A percentile compares a stretch with the other conserved stretches of the same genome.
These are phyloP conservation scores for Alligator sinensis DNA, from an alignment of 2,113 vertebrate species.

Conservation along the genomic window DNA sequence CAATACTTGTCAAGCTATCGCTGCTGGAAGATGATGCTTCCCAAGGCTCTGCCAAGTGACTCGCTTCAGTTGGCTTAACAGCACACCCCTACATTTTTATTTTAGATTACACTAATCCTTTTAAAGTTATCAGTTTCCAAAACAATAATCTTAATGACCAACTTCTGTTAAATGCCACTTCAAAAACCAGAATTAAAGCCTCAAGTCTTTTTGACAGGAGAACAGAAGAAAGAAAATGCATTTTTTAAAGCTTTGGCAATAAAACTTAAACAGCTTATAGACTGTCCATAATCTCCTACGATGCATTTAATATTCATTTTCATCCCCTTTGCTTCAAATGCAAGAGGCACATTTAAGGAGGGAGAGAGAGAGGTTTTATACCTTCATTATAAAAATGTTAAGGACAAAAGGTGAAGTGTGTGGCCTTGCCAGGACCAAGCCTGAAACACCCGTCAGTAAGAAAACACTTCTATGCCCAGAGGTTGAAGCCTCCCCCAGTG, in stretches of 20 bases:
- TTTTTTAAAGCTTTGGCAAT: no score
- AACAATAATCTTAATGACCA: neutral
- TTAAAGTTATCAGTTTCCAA: neutral
- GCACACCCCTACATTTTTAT: neutral
- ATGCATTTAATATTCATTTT: neutral
- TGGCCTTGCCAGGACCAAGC: no score
- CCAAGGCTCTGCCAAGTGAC: conserved; percentile 11
- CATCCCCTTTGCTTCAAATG: neutral
- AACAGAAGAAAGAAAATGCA: no score
- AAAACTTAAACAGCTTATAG: neutral
- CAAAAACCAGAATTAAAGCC: neutral
- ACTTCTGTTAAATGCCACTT: neutral
- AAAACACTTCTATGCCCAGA: no score
- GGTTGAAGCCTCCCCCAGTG: no score
- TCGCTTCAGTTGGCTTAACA: neutral
- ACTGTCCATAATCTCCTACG: neutral
- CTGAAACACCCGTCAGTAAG: no score
- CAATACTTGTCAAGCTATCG: neutral
- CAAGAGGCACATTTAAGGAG: neutral
- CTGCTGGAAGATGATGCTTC: neutral
- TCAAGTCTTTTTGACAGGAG: no score
- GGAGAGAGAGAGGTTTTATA: no score
- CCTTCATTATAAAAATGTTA: no score
- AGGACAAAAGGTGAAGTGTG: no score
- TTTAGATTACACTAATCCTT: neutral